Conservation (phyloP, 2,797 vertebrate species). For the Onychomys torridus region DNA sequence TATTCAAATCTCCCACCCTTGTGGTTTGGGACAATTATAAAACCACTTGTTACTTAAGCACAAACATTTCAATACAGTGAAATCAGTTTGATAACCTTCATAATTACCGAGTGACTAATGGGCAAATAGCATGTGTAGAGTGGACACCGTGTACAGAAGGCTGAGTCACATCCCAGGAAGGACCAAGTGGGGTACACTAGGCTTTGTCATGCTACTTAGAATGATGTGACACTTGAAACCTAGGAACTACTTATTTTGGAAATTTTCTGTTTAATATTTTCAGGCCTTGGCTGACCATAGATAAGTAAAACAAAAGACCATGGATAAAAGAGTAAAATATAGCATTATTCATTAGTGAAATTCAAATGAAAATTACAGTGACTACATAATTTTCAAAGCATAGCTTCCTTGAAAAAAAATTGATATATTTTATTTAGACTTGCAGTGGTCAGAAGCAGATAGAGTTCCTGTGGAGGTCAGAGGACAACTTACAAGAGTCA, state of each 20-base stretch:
- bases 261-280: background rate
- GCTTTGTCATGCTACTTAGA: background rate
- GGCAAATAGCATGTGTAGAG: too few relatives aligned
- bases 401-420: background rate
- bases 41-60: background rate
- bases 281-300: background rate
- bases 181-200: background rate
- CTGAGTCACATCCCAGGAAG: background rate
- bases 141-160: background rate
- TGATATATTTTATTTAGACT: background rate
- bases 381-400: background rate
- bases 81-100: background rate
- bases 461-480: background rate
- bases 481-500: too few relatives aligned
- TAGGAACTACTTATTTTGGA: background rate
- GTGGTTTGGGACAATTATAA: background rate
- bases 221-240: background rate
- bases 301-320: background rate
- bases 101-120: background rate
- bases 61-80: background rate
- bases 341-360: background rate
- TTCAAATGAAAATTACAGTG: background rate
- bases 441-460: background rate
- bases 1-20: background rate
- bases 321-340: background rate